phyloP scores from a whole-genome alignment of 2,113 vertebrate species.

The Microtus montanus region DNA sequence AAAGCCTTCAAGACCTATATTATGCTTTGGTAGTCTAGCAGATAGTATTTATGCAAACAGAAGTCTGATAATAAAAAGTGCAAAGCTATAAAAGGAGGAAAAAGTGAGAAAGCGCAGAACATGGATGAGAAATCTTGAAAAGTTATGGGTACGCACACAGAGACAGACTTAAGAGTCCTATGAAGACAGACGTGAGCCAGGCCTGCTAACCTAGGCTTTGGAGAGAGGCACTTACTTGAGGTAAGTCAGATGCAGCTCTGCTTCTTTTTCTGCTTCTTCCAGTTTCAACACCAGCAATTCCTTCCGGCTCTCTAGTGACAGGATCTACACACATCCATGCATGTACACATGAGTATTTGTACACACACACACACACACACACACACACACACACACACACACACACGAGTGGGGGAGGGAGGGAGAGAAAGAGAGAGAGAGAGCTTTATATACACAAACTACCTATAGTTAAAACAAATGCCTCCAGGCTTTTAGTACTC shows the following conservation, averaged over 20 bases:
- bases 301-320: constrained; percentile 91
- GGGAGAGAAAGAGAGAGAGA: background rate
- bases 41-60: background rate
- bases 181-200: background rate
- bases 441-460: background rate
- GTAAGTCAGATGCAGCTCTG: constrained; percentile 89
- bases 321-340: constrained; percentile 81
- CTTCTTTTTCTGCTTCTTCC: constrained; percentile 91
- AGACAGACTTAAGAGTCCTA: background rate
- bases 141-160: background rate
- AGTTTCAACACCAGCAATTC: constrained; percentile 89
- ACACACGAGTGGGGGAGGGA: background rate
- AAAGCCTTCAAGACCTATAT: background rate
- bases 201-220: background rate
- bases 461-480: background rate
- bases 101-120: background rate
- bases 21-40: background rate
- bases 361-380: background rate
- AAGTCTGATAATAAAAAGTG: constrained; percentile 15
- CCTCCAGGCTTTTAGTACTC: background rate
- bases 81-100: constrained; percentile 6
- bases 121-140: background rate
- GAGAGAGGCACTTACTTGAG: constrained; percentile 83
- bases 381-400: background rate
- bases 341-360: background rate